Evolutionary conservation across 2,888 invertebrate genomes (phyloP).

Genomic region (Conus canariensis): DNA sequence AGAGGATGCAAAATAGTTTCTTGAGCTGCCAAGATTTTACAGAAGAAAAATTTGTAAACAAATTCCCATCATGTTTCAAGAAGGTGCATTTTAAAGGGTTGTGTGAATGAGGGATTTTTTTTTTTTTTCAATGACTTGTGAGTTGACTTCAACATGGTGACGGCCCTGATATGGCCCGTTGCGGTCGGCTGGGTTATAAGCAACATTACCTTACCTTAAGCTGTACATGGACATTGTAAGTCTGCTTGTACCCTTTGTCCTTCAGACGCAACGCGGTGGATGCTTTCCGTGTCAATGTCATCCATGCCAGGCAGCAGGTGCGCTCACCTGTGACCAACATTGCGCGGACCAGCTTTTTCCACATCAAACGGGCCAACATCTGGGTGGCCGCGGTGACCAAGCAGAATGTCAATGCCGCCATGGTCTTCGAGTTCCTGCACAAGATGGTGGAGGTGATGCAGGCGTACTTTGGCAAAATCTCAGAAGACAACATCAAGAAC

Average conservation of each 20-base stretch:
- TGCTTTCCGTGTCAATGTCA: constrained; percentile 99
- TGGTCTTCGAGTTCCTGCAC: constrained; percentile 99
- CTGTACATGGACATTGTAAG: no score
- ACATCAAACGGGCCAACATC: constrained; percentile 98
- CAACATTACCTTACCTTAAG: no score
- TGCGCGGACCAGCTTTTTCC: constrained; percentile 99
- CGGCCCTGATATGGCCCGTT: no score
- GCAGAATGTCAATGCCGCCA: constrained; percentile 99
- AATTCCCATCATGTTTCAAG: no score
- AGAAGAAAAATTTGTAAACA: no score
- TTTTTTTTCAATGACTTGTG: no score
- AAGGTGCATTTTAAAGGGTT: no score
- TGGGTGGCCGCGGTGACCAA: constrained; percentile 99
- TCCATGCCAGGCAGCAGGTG: constrained; percentile 97
- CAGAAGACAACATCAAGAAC: constrained; percentile 99
- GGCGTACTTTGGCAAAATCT: constrained; percentile 99
- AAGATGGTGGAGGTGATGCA: constrained; percentile 97
- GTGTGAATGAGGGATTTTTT: no score
- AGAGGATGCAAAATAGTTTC: no score
- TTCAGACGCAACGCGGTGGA: constrained; percentile 95
- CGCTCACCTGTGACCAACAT: constrained; percentile 99
- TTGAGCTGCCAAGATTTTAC: no score
- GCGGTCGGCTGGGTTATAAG: no score
- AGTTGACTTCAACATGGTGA: no score
- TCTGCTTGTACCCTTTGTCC: background rate